Evolutionary conservation across 2,888 invertebrate genomes (phyloP).

Genomic region (Campopleginae sp.): DNA sequence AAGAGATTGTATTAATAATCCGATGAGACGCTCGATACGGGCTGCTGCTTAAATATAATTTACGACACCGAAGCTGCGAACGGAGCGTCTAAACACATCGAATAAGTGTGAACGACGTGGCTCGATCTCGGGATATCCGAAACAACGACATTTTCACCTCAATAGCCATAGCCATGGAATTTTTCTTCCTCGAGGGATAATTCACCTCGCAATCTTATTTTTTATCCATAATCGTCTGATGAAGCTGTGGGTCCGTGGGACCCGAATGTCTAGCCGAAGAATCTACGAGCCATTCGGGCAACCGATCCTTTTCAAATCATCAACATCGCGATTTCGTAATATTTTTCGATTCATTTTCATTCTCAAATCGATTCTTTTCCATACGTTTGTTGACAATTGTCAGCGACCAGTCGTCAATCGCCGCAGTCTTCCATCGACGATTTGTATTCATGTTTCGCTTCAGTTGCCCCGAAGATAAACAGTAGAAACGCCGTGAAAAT

Average conservation of each 20-base stretch:
- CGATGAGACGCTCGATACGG: background rate
- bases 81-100: background rate
- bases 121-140: no score
- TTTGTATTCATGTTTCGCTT: background rate
- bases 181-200: background rate
- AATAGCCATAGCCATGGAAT: background rate
- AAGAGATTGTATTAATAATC: background rate
- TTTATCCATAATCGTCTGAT: background rate
- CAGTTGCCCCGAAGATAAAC: background rate
- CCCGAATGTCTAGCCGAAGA: background rate
- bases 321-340: background rate
- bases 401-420: background rate
- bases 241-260: background rate
- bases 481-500: background rate
- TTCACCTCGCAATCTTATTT: background rate
- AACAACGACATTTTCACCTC: background rate
- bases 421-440: background rate
- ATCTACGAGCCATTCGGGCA: background rate
- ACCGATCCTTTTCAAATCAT: background rate
- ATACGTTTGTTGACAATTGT: background rate
- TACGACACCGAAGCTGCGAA: background rate
- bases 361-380: background rate
- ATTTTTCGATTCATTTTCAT: background rate
- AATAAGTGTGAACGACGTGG: slow-evolving; percentile 3
- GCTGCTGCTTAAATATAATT: background rate